phyloP scores from a whole-genome alignment of 2,888 invertebrate genomes.

The Artemia sp. region DNA sequence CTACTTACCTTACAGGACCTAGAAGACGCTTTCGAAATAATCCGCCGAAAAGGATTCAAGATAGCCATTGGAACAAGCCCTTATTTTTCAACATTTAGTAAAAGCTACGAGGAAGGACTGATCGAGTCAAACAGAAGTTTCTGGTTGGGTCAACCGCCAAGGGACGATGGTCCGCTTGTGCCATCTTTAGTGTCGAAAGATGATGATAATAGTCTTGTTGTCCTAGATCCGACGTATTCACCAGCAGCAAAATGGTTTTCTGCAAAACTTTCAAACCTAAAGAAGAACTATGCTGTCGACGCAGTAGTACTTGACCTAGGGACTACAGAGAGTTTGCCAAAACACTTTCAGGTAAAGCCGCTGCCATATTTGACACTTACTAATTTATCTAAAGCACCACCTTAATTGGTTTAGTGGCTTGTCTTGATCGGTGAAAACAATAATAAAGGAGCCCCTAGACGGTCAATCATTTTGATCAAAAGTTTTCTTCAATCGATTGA shows the following conservation, averaged over 20 bases:
- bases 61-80: conserved; percentile 78
- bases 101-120: conserved; percentile 61
- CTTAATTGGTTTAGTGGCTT: too few relatives aligned
- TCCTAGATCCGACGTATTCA: conserved; percentile 70
- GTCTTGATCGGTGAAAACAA: too few relatives aligned
- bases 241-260: conserved; percentile 61
- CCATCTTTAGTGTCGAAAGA: conserved; percentile 69
- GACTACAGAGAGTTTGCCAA: conserved; percentile 66
- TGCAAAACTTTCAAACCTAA: conserved; percentile 49
- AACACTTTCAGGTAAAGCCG: conserved; percentile 44
- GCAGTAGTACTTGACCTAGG: conserved; percentile 69
- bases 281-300: conserved; percentile 57
- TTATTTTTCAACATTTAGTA: conserved; percentile 62
- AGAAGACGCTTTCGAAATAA: conserved; percentile 56
- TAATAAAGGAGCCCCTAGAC: too few relatives aligned
- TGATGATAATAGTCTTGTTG: conserved; percentile 54
- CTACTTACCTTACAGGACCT: conserved; percentile 30
- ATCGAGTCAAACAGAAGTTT: conserved; percentile 53
- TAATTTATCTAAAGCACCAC: too few relatives aligned
- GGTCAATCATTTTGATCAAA: too few relatives aligned
- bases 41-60: conserved; percentile 65
- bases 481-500: too few relatives aligned
- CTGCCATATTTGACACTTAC: background rate
- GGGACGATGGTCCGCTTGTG: conserved; percentile 11
- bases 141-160: background rate